These are phyloP conservation scores for Cynodonichthys magdalenae DNA, from an alignment of 2,797 vertebrate genomes.

Conservation along the genomic window DNA sequence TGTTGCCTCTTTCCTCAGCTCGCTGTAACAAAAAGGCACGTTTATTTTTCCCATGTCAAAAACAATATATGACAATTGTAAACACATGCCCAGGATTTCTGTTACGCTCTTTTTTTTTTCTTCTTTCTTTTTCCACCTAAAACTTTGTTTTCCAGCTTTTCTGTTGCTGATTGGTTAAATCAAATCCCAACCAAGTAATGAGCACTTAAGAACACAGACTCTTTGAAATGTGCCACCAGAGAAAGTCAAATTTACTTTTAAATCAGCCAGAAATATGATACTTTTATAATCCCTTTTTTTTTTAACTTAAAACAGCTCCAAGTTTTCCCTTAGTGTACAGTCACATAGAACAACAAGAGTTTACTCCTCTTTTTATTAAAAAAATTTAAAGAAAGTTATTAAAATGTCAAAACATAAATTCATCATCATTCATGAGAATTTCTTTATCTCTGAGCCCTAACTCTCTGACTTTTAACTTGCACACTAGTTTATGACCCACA, in stretches of 20 bases:
- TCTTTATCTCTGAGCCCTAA: slow-evolving; percentile 15
- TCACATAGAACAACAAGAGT: slow-evolving; percentile 31
- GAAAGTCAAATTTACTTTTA: not conserved
- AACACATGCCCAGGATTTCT: slow-evolving; percentile 77
- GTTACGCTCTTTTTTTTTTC: slow-evolving; percentile 64
- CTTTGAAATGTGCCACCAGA: slow-evolving; percentile 32
- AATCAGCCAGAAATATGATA: not conserved
- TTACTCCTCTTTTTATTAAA: slow-evolving; percentile 42
- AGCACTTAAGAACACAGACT: slow-evolving; percentile 50
- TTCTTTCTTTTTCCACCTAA: slow-evolving; percentile 44
- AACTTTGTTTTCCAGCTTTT: slow-evolving; percentile 39
- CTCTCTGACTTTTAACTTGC: slow-evolving; percentile 22
- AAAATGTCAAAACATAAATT: slow-evolving; percentile 33
- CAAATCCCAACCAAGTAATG: slow-evolving; percentile 71
- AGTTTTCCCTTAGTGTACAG: slow-evolving; percentile 13
- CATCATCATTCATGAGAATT: slow-evolving; percentile 13
- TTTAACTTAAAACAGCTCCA: not conserved
- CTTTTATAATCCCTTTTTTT: slow-evolving; percentile 12
- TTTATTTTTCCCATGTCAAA: slow-evolving; percentile 71
- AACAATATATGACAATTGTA: slow-evolving; percentile 79
- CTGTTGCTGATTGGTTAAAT: slow-evolving; percentile 70
- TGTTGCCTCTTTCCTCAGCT: slow-evolving; percentile 32
- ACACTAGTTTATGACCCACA: slow-evolving; percentile 5
- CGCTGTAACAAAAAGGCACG: slow-evolving; percentile 41
- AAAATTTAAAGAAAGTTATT: slow-evolving; percentile 39